Evolutionary conservation across 2,797 vertebrate genomes (phyloP), one percentile per base, ranked within the genome.

Genomic region (Scarus forsteni): DNA sequence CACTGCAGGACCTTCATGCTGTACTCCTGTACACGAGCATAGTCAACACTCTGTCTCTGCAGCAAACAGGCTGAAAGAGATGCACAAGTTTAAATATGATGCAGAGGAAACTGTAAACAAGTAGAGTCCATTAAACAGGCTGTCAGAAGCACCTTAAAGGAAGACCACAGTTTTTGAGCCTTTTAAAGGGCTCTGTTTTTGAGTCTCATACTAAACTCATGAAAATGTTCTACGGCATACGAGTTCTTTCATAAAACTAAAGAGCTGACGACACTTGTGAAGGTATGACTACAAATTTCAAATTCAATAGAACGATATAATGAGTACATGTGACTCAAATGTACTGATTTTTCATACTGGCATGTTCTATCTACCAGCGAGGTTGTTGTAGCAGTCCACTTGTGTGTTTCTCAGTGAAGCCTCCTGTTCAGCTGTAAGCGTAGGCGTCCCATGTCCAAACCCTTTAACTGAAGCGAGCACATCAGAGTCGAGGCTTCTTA

Each of bases 351-450:
- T 62, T 59, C 2, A 11, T 2, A 13, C 42, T 58, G 2, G 42
- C 10, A 45, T 38, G 1, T 58, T 56, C 34, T 49, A 84, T 60
- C 6, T 94, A 97, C 97, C 97, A 76, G 96, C 95, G 58, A 97
- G 86, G 72, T 97, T 98, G 89, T 97, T 98, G 93, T 97, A 96
- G 91, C 96, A 97, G 90, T 97, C 96, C 7, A 95, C 91, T 91
- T 97, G 96, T 36, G 88, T 96, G 80, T 74, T 92, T 61, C 94
- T 94, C 48, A 97, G 85, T 8, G 86, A 36, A 42, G 83, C 80
- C 40, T 95, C 93, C 70, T 97, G 95, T 16, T 94, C 86, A 1
- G 89, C 53, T 3, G 91, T 92, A 2, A 97, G 92, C 8, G 79
- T 65, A 0, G 91, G 92, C 12, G 66, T 76, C 60, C 92, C 85